A percentile compares a stretch with the other conserved stretches of the same genome.
Conservation (phyloP, 2,797 vertebrate genomes). For the Platalea minor region DNA sequence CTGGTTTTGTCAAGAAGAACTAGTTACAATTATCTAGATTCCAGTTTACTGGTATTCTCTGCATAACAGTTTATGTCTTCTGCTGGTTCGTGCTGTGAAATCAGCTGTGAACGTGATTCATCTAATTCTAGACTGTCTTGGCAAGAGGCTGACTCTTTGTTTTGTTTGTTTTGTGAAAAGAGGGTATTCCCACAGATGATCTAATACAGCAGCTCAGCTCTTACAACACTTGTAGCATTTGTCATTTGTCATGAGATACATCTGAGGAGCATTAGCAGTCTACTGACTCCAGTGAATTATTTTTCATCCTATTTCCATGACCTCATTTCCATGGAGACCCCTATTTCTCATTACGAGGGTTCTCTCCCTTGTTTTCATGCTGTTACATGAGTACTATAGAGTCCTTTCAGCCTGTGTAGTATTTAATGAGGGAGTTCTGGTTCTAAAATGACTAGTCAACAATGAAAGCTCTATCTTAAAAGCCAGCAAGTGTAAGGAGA, state of each 20-base stretch:
- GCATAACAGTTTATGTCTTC: background rate
- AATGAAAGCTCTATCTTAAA: constrained; percentile 32
- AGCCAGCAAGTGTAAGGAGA: background rate
- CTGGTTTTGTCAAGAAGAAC: background rate
- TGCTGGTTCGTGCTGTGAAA: background rate
- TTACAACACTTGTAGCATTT: constrained; percentile 14
- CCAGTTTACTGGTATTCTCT: background rate
- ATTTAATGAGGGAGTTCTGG: background rate
- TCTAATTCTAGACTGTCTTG: background rate
- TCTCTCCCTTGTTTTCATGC: background rate
- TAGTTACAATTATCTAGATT: background rate
- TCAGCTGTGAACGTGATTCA: constrained; percentile 4
- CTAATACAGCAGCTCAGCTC: background rate
- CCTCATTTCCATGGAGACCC: constrained; percentile 39
- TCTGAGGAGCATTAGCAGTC: constrained; percentile 23
- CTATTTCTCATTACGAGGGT: background rate
- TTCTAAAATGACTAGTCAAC: constrained; percentile 1
- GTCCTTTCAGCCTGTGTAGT: background rate
- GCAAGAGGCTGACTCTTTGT: background rate
- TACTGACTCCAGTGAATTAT: background rate
- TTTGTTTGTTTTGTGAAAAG: constrained; percentile 33
- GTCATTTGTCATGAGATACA: constrained; percentile 21
- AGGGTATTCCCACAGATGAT: constrained; percentile 48
- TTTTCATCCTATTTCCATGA: constrained; percentile 43
- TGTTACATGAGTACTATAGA: background rate